Percentiles rank a stretch among this genome's conserved stretches.
phyloP scores from a whole-genome alignment of 2,797 vertebrate species.

The Corythornis leucogaster region DNA sequence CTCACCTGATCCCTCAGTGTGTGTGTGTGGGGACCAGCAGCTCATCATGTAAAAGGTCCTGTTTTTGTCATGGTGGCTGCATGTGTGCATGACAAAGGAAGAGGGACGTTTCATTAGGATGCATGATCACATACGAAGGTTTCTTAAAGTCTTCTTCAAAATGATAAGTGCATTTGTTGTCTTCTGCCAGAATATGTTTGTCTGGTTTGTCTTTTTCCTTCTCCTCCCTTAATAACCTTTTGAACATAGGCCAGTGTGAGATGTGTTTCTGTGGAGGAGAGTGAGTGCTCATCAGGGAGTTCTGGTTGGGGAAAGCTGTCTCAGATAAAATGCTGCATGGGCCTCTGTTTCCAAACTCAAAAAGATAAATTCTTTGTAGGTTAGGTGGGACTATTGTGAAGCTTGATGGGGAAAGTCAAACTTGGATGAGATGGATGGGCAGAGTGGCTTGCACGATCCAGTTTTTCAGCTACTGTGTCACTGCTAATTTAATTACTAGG shows the following conservation, averaged over 20 bases:
- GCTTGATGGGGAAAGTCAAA: background rate
- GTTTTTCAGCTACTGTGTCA: background rate
- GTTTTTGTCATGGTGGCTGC: background rate
- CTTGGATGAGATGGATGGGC: background rate
- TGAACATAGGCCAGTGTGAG: background rate
- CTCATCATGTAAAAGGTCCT: background rate
- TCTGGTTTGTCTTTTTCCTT: background rate
- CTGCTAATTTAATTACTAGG: background rate
- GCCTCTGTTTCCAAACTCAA: background rate
- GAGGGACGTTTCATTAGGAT: background rate
- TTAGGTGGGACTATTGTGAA: background rate
- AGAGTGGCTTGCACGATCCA: background rate
- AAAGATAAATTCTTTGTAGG: background rate
- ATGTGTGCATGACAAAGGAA: rapidly evolving
- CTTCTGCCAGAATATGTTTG: background rate
- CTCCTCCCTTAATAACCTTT: background rate
- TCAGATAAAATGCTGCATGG: background rate
- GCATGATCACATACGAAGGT: background rate
- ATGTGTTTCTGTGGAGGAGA: background rate
- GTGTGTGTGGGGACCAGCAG: background rate
- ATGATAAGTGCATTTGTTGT: background rate
- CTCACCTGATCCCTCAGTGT: background rate
- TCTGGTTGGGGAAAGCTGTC: background rate
- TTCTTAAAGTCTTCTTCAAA: background rate
- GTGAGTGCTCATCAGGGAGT: background rate